Evolutionary conservation across 2,113 vertebrate genomes (phyloP), one percentile per base, ranked within the genome.

Genomic region (Rattus rattus): DNA sequence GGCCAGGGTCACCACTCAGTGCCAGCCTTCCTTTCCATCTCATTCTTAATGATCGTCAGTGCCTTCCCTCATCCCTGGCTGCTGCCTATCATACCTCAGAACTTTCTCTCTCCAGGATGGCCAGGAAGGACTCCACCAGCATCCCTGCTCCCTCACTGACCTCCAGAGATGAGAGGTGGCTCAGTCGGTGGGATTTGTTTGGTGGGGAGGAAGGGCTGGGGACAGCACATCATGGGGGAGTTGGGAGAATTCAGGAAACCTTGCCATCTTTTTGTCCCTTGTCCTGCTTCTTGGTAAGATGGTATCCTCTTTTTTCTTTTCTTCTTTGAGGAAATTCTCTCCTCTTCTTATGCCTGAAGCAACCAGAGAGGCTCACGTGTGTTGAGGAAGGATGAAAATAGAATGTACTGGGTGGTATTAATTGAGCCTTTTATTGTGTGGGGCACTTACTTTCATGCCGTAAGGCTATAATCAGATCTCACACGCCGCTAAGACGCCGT

Each of bases 11-110:
- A 0, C 43, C 1, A 1, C 52, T 30, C 12, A 1, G 10, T 54
- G 10, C 49, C 88, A 47, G 1, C 17, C 8, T 69, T 2, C 33
- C 36, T 43, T 59, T 13, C 7, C 6, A 0, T 13, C n/a, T 5
- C 5, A 16, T 8, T 47, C 47, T 43, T 0, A 0, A 2, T 12
- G 52, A 1, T 16, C 49, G 8, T 59, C 1, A 0, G 9, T 0
- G 3, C 10, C 39, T 59, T 12, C 14, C 30, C 67, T 10, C 65
- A 4, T 22, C 17, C 39, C 80, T 26, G 26, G 13, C 39, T 39
- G 7, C 81, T 39, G 3, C 30, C 36, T 2, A 0, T 10, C n/a
- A 14, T 6, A 0, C 26, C 24, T 86, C n/a, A 5, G 14, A 28
- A 9, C 1, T 13, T 33, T 73, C 49, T 80, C 70, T 90, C 22